phyloP scores from a whole-genome alignment of 2,797 vertebrate species.

The Gallinago solitaria region DNA sequence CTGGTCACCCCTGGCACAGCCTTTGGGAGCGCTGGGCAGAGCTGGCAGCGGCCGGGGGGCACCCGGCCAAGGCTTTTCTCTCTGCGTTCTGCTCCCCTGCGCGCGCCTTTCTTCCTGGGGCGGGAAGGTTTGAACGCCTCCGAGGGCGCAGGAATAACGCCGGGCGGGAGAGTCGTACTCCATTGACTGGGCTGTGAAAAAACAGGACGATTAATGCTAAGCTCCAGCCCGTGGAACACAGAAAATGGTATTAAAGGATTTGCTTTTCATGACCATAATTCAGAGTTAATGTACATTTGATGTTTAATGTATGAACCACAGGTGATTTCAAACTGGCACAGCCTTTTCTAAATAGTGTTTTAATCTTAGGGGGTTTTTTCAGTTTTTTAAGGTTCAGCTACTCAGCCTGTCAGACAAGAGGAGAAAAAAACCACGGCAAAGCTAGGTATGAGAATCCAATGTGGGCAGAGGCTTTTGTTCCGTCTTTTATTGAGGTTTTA shows the following conservation, averaged over 20 bases:
- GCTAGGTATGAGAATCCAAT: conserved; percentile 69
- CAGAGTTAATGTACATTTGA: conserved; percentile 81
- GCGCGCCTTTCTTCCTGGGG: neutral
- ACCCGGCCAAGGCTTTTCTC: fast-evolving
- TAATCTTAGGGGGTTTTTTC: conserved; percentile 72
- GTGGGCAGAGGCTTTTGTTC: conserved; percentile 78
- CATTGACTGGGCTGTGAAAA: conserved; percentile 2
- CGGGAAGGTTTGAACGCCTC: neutral
- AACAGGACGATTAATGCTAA: conserved; percentile 66
- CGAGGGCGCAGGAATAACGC: neutral
- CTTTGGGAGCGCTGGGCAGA: neutral
- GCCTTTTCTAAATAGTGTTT: conserved; percentile 82
- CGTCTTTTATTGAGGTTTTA: conserved; percentile 79
- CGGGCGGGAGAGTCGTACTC: neutral
- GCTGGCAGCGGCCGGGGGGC: neutral
- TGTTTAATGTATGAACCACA: conserved; percentile 84
- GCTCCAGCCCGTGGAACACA: conserved; percentile 70
- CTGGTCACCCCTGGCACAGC: neutral
- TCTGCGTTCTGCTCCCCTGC: neutral
- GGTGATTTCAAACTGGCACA: conserved; percentile 77
- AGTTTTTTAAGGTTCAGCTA: conserved; percentile 70
- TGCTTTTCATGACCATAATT: conserved; percentile 82
- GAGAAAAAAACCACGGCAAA: conserved; percentile 50
- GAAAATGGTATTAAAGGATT: conserved; percentile 80
- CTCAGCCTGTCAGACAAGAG: conserved; percentile 71